Conservation (phyloP, 2,797 vertebrate genomes). For the Mus caroli region DNA sequence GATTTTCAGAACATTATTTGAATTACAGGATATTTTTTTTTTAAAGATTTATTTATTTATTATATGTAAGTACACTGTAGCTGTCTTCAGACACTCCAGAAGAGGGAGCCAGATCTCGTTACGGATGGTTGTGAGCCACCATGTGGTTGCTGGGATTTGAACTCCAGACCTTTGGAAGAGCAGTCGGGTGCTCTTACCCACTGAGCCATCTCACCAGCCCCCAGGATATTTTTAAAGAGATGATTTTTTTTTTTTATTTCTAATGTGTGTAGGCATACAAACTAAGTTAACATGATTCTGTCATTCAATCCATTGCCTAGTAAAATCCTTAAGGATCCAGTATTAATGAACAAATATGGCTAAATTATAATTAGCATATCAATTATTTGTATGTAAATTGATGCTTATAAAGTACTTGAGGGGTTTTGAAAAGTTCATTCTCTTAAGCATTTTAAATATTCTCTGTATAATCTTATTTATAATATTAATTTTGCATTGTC, state of each 20-base stretch:
- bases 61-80: too few relatives aligned
- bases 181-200: too few relatives aligned
- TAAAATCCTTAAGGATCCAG: constrained; percentile 61
- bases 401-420: constrained; percentile 73
- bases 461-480: constrained; percentile 72
- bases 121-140: too few relatives aligned
- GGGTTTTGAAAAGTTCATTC: constrained; percentile 73
- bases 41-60: too few relatives aligned
- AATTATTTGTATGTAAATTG: constrained; percentile 73
- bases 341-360: constrained; percentile 75
- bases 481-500: constrained; percentile 77
- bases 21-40: constrained; percentile 42
- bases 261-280: constrained; percentile 45
- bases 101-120: too few relatives aligned
- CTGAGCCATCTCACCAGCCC: too few relatives aligned
- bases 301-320: constrained; percentile 59
- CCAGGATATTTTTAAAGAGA: constrained; percentile 66
- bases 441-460: constrained; percentile 78
- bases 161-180: too few relatives aligned
- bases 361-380: constrained; percentile 77
- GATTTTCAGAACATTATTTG: constrained; percentile 65
- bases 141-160: too few relatives aligned
- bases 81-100: too few relatives aligned
- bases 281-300: constrained; percentile 67
- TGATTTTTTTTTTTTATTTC: constrained; percentile 69